Conservation (phyloP, 2,888 invertebrate species). For the Heterodera filipjevi region DNA sequence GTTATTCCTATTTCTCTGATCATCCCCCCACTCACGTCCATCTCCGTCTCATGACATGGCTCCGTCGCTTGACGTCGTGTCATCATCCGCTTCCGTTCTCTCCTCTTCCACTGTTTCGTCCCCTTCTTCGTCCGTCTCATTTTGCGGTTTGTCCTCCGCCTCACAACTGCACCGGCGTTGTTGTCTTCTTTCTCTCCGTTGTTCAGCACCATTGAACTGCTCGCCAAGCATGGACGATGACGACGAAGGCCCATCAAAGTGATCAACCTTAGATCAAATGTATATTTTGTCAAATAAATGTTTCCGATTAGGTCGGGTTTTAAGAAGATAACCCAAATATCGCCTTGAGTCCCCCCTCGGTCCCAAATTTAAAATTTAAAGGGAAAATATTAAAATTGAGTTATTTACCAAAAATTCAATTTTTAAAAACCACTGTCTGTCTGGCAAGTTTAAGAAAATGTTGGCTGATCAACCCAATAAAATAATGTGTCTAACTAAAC, state of each 20-base stretch:
- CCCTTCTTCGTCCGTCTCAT: slow-evolving; percentile 14
- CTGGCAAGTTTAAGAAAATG: too few species aligned
- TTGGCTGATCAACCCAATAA: too few species aligned
- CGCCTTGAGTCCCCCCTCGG: too few species aligned
- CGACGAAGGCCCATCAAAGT: not conserved
- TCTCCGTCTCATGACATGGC: slow-evolving; percentile 17
- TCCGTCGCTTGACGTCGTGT: slow-evolving; percentile 17
- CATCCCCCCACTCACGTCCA: slow-evolving; percentile 18
- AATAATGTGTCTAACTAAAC: too few species aligned
- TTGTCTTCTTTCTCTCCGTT: not conserved
- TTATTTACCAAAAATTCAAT: too few species aligned
- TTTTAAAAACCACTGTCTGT: too few species aligned
- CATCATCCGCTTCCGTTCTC: slow-evolving; percentile 1
- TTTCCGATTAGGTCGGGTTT: too few species aligned
- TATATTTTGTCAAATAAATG: not conserved
- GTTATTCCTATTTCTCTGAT: not conserved
- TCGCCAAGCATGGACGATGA: not conserved
- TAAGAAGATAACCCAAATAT: too few species aligned
- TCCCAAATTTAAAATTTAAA: too few species aligned
- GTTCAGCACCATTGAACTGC: not conserved
- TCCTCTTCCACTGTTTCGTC: slow-evolving; percentile 21
- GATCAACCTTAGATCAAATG: not conserved
- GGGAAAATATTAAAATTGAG: too few species aligned
- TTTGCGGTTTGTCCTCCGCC: not conserved
- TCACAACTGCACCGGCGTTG: not conserved